A percentile compares a stretch with the other conserved stretches of the same genome.
phyloP scores from a whole-genome alignment of 2,113 vertebrate species.

The Ia io region DNA sequence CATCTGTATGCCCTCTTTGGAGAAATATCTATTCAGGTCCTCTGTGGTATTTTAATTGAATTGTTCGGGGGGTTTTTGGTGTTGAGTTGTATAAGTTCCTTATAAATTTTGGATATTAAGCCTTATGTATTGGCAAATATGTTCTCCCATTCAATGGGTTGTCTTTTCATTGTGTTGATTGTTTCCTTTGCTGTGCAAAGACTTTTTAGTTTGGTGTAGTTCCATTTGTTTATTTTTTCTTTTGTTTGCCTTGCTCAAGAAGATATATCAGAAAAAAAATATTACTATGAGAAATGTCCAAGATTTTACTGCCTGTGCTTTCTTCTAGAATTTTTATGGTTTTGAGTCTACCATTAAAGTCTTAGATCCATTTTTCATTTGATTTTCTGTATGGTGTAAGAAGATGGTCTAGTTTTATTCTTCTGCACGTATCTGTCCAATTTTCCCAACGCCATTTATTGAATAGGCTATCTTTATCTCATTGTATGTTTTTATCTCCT shows the following conservation, averaged over 20 bases:
- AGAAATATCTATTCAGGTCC: not conserved
- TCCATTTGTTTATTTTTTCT: not conserved
- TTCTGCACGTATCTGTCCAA: not conserved
- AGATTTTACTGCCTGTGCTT: not conserved
- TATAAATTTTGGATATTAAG: not conserved
- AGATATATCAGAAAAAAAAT: not conserved
- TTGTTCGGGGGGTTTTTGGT: not conserved
- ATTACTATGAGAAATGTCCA: not conserved
- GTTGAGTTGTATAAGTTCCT: not conserved
- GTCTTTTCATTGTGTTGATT: not conserved
- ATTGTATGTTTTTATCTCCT: not conserved
- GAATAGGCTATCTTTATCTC: not conserved
- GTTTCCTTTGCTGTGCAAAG: not conserved
- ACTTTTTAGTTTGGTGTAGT: not conserved
- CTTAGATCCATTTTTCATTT: not conserved
- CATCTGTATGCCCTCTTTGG: not conserved
- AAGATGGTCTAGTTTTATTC: not conserved
- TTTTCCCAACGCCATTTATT: not conserved
- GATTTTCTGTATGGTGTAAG: not conserved
- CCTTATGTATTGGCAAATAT: not conserved
- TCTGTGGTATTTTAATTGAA: not conserved
- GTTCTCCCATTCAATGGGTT: not conserved
- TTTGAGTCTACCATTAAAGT: not conserved
- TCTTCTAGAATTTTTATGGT: not conserved
- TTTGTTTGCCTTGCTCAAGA: not conserved